phyloP scores from a whole-genome alignment of 2,888 invertebrate genomes.

The Epistrophella euchroma region DNA sequence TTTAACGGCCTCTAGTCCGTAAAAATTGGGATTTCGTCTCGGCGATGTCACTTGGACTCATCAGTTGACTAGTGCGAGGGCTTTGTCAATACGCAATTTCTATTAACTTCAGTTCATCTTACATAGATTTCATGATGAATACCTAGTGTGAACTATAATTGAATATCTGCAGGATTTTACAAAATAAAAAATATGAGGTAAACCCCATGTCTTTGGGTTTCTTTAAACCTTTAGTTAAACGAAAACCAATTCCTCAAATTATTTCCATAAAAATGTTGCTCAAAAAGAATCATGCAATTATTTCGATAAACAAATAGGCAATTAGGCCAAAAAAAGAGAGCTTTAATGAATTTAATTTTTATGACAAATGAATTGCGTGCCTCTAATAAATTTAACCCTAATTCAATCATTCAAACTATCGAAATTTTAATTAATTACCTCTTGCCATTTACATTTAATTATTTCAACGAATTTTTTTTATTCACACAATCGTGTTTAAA shows the following conservation, averaged over 20 bases:
- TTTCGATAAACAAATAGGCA: neutral
- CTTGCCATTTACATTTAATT: neutral
- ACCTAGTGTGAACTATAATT: too few relatives aligned
- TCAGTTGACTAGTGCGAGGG: too few relatives aligned
- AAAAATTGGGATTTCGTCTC: too few relatives aligned
- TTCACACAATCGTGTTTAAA: neutral
- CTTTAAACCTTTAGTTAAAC: neutral
- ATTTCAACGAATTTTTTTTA: conserved; percentile 9
- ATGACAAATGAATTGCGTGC: conserved; percentile 32
- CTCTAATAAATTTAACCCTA: neutral
- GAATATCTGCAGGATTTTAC: neutral
- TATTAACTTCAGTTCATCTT: too few relatives aligned
- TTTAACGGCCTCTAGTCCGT: too few relatives aligned
- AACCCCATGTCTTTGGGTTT: too few relatives aligned
- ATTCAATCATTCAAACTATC: neutral
- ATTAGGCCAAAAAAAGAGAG: neutral
- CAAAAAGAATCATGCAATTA: neutral
- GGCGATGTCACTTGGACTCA: too few relatives aligned
- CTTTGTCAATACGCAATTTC: too few relatives aligned
- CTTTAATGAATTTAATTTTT: neutral
- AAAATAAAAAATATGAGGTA: too few relatives aligned
- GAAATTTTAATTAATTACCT: neutral
- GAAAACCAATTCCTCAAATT: neutral
- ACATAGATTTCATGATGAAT: too few relatives aligned
- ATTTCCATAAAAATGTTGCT: neutral